phyloP scores from a whole-genome alignment of 2,113 vertebrate genomes.

The Trichomycterus rosablanca region DNA sequence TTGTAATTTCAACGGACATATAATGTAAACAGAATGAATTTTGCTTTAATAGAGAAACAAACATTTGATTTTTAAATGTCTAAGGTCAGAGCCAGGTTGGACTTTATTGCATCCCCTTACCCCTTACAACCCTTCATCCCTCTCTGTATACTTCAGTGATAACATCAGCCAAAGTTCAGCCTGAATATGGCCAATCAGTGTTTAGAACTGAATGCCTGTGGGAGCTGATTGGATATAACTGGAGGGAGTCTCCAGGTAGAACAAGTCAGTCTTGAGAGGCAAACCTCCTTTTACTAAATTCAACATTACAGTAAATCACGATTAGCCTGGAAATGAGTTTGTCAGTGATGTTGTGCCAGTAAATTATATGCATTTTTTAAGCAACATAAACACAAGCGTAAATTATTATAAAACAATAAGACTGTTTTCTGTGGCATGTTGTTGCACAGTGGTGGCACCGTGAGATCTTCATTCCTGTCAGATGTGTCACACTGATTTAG shows the following conservation, averaged over 20 bases:
- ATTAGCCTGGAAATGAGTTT: not conserved
- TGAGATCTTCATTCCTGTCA: constrained; percentile 27
- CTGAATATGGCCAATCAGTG: constrained; percentile 40
- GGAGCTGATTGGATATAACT: constrained; percentile 38
- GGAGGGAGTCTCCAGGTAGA: constrained; percentile 50
- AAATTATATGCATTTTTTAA: not conserved
- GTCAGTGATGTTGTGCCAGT: no score
- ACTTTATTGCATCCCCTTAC: not conserved
- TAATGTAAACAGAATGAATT: no score
- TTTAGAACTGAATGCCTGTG: constrained; percentile 8
- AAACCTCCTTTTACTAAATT: constrained; percentile 28
- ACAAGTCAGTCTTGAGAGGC: constrained; percentile 31
- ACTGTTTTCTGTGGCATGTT: not conserved
- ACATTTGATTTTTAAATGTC: not conserved
- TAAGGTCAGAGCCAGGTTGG: constrained; percentile 21
- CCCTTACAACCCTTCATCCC: not conserved
- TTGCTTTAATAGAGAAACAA: not conserved
- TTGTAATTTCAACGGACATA: no score
- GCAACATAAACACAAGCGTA: not conserved
- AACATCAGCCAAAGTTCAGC: constrained; percentile 6
- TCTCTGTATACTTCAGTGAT: constrained; percentile 13
- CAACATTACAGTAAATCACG: constrained; percentile 7
- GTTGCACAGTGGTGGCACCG: not conserved
- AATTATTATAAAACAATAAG: not conserved
- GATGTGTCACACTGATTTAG: constrained; percentile 38